phyloP scores from a whole-genome alignment of 2,888 invertebrate species.

The Lycocerus yunnanus region DNA sequence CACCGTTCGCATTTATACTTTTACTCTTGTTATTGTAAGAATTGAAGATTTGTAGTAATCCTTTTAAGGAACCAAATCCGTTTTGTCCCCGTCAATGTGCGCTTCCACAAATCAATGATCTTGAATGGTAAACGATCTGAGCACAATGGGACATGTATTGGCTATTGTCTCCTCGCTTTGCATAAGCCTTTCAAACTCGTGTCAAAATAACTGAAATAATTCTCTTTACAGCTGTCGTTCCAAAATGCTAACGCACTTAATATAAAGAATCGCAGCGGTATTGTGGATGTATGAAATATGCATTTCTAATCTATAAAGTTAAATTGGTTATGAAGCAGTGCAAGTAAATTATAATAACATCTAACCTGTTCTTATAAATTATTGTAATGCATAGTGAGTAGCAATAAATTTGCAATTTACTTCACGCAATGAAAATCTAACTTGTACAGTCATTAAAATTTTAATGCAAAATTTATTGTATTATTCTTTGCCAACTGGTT shows the following conservation, averaged over 20 bases:
- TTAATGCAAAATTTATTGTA: background rate
- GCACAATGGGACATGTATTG: constrained; percentile 22
- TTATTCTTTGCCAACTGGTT: background rate
- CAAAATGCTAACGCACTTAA: background rate
- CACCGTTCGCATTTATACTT: background rate
- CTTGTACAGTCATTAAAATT: background rate
- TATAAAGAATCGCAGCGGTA: background rate
- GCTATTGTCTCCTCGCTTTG: constrained; percentile 36
- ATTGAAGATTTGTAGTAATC: constrained; percentile 33
- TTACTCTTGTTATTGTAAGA: constrained; percentile 11
- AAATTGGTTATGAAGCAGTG: background rate
- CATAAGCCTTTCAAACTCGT: constrained; percentile 33
- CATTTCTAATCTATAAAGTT: background rate
- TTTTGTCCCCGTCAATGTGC: constrained; percentile 36
- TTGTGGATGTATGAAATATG: background rate
- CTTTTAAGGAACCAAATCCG: constrained; percentile 39
- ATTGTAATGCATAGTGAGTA: background rate
- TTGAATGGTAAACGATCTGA: constrained; percentile 26
- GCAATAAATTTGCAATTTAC: constrained; percentile 1
- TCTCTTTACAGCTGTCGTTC: constrained; percentile 13
- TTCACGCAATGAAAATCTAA: background rate
- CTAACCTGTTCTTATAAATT: background rate
- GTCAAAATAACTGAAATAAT: constrained; percentile 37
- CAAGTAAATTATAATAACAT: background rate
- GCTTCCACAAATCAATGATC: constrained; percentile 37